Evolutionary conservation across 92 coral and sea anemone species (phyloP), one percentile per base, ranked within the genome.

Genomic region (Chrysogorgia sp.): DNA sequence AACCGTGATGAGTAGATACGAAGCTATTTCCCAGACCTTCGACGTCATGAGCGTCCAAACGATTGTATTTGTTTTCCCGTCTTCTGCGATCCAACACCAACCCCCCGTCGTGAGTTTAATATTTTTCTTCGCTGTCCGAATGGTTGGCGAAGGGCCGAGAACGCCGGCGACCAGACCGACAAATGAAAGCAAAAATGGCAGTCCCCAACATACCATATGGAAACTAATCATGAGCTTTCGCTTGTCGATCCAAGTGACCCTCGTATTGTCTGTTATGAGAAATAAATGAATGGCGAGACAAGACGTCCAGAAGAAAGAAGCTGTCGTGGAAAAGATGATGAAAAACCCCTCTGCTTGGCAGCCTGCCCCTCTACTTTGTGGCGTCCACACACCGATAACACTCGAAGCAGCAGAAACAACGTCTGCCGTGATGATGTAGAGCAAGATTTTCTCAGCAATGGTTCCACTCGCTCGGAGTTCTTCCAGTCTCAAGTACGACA

Each of bases 221-320:
- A 71, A 71, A 14, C 17, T 24, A 3, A 50, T 15, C 63, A 52
- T 71, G 3, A 14, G 13, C 63, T 71, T 71, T 21, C n/a, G 10
- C 14, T 19, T 34, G 10, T 17, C 41, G n/a, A 23, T 1, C 17
- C 41, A 23, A 50, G 19, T 25, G 15, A 24, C 45, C 19, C 22
- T 55, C n/a, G 31, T 29, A 10, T 71, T 50, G 28, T 21, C 53
- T 6, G 34, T 71, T 12, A 71, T 35, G 32, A 71, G 78, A 37
- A 47, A 71, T 17, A 71, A 34, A 20, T 71, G 78, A 53, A 71
- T 71, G 0, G 78, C 50, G 2, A 71, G 32, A 50, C 63, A 49
- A 3, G 78, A 50, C 30, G 78, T 71, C 78, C 78, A 71, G 63
- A 71, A 71, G 34, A 71, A 71, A 8, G 78, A 71, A 4, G 78